phyloP scores from a whole-genome alignment of 2,113 vertebrate genomes.

The Puffinus mauretanicus region DNA sequence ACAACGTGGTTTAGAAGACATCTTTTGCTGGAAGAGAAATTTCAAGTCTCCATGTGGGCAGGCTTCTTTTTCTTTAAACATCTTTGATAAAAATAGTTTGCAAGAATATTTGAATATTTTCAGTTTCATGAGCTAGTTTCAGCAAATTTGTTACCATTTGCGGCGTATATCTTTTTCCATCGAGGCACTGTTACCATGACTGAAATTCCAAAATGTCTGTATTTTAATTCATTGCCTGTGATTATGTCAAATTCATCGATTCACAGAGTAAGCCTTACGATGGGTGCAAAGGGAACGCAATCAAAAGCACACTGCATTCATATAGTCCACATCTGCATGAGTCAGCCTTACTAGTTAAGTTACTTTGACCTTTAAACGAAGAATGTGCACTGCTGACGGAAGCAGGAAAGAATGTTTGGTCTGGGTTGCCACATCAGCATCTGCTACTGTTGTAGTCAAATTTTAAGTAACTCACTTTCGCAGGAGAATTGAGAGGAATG shows the following conservation, averaged over 20 bases:
- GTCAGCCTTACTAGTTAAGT: conserved; percentile 2
- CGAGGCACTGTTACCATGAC: background rate
- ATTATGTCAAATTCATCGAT: background rate
- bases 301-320: background rate
- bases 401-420: conserved; percentile 61
- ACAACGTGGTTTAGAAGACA: background rate
- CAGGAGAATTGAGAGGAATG: background rate
- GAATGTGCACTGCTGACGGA: conserved; percentile 22
- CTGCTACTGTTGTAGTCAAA: background rate
- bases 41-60: background rate
- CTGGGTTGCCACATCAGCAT: conserved; percentile 66
- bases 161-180: background rate
- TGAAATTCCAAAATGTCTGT: background rate
- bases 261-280: background rate
- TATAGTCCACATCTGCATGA: background rate
- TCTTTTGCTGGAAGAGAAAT: background rate
- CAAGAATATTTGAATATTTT: background rate
- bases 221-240: background rate
- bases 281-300: background rate
- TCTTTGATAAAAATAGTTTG: background rate
- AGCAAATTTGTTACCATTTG: background rate
- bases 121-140: background rate
- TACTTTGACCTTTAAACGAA: conserved; percentile 66
- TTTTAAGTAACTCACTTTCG: background rate
- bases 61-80: background rate